Evolutionary conservation across 2,888 invertebrate species (phyloP).

Genomic region (Protula sp.): DNA sequence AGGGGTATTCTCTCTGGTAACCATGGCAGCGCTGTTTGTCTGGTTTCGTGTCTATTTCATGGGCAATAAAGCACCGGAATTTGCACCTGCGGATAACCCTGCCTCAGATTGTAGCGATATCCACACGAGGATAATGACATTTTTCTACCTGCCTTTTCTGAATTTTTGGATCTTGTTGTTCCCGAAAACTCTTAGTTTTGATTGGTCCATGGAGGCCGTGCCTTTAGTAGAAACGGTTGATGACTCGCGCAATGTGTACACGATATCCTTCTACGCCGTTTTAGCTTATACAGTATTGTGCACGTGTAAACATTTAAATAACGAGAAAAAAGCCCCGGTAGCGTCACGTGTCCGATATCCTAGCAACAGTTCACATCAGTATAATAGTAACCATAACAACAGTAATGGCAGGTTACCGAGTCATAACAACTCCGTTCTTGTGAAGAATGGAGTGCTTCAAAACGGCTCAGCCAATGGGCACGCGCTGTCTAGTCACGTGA

Average conservation of each 20-base stretch:
- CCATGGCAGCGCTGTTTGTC: constrained; percentile 66
- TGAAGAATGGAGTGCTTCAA: not conserved
- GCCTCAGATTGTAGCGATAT: constrained; percentile 79
- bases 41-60: constrained; percentile 75
- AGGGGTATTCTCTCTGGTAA: constrained; percentile 57
- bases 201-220: constrained; percentile 98
- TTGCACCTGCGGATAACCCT: constrained; percentile 93
- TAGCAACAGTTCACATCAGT: not conserved
- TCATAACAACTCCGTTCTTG: not conserved
- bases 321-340: no score
- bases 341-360: no score
- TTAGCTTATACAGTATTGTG: constrained; percentile 26
- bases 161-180: constrained; percentile 82
- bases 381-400: not conserved
- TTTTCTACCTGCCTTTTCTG: constrained; percentile 83
- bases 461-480: not conserved
- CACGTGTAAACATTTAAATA: no score
- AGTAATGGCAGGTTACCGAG: not conserved
- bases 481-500: not conserved
- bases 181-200: constrained; percentile 86
- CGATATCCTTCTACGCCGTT: constrained; percentile 67
- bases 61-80: constrained; percentile 66
- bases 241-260: constrained; percentile 74
- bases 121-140: constrained; percentile 79
- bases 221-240: constrained; percentile 73